Evolutionary conservation across 2,797 vertebrate genomes (phyloP).

Genomic region (Pseudopleuronectes americanus): DNA sequence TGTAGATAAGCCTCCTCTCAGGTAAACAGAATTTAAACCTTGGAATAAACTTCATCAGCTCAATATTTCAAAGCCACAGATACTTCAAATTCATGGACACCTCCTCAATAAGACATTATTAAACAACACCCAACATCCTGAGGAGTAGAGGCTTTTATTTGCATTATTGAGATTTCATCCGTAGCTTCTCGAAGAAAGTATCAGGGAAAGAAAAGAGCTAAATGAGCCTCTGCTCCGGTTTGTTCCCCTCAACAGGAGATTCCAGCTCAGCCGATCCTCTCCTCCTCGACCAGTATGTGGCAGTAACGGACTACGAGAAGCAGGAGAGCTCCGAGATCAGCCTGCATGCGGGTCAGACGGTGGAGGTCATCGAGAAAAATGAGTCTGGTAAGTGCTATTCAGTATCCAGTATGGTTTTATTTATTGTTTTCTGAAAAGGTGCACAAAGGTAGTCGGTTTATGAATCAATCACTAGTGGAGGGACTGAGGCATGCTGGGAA

Average conservation of each 20-base stretch:
- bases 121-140: neutral
- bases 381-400: constrained; percentile 88
- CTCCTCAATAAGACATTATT: constrained; percentile 16
- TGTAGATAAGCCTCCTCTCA: constrained; percentile 57
- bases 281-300: constrained; percentile 96
- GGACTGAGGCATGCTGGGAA: too few relatives aligned
- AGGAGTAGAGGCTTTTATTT: constrained; percentile 61
- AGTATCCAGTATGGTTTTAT: neutral
- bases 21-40: neutral
- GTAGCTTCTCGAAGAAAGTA: neutral
- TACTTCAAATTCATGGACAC: constrained; percentile 18
- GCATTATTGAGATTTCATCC: constrained; percentile 45
- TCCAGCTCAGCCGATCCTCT: constrained; percentile 88
- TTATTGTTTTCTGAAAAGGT: too few relatives aligned
- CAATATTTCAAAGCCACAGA: constrained; percentile 8
- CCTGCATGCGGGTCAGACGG: constrained; percentile 93
- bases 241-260: constrained; percentile 81
- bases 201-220: neutral
- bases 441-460: too few relatives aligned
- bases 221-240: constrained; percentile 14
- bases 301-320: constrained; percentile 96
- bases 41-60: too few relatives aligned
- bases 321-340: constrained; percentile 99
- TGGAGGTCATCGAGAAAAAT: constrained; percentile 99
- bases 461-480: too few relatives aligned